Evolutionary conservation across 2,888 invertebrate genomes (phyloP), one percentile per base, ranked within the genome.

Genomic region (Liodrosophila aerea): DNA sequence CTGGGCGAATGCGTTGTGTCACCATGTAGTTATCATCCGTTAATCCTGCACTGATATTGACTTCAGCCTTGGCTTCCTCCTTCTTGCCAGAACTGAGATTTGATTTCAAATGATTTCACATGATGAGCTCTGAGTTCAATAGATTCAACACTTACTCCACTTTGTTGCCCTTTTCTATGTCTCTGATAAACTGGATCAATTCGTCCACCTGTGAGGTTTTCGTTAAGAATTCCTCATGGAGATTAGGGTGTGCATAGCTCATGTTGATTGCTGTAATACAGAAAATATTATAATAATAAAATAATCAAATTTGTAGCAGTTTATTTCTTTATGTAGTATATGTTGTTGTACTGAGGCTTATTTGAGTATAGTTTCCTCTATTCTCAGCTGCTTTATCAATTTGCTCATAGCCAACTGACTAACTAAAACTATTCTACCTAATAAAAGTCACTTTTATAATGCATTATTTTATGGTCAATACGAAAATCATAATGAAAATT

Each of bases 151-250:
- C 31, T 47, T 51, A 72, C 78, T 75, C 61, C 49, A 46, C 41
- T 57, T 73, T 64, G 22, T 45, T 62, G 9, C 18, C 11, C 18
- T 51, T 52, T 0, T 7, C 5, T 5, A 72, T 16, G 0, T 83
- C 77, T 0, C n/a, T 16, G 2, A 73, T 7, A 1, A 62, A 49
- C 3, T 39, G 63, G 1, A 65, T 1, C 0, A 73, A 15, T n/a
- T 76, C 71, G 4, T 44, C 40, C 0, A 80, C 57, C 4, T 45
- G 11, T 0, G 69, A 69, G 4, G 53, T 47, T 4, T 41, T 7
- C 0, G 4, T 2, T 0, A 78, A 18, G 1, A 78, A 83, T 0
- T 29, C 18, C 36, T 80, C 69, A 3, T 77, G 22, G 1, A 67
- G 1, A 0, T 67, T 36, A 12, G 12, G 7, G 30, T 53, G 49